Percentiles rank a stretch among this genome's conserved stretches.
phyloP scores from a whole-genome alignment of 30 jellyfish, hydroid and myxozoan genomes.

The Mastigias papua region DNA sequence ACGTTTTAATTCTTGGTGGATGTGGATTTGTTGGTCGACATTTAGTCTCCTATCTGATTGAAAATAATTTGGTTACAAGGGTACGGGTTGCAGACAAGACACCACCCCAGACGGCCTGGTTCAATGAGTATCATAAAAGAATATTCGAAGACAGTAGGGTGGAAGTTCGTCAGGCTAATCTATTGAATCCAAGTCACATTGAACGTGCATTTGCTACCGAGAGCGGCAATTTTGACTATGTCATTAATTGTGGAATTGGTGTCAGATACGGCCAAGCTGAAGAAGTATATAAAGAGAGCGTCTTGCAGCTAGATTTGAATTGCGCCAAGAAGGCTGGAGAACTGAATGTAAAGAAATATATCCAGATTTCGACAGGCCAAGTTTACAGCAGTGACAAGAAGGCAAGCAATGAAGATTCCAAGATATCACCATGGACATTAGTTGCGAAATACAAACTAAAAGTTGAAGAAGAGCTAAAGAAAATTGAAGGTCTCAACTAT shows the following conservation, averaged over 20 bases:
- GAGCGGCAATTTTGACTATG: conserved; percentile 79
- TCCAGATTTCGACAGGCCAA: conserved; percentile 92
- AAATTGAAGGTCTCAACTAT: conserved; percentile 82
- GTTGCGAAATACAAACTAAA: conserved; percentile 81
- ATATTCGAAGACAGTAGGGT: conserved; percentile 84
- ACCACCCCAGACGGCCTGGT: conserved; percentile 98
- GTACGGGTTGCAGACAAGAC: conserved; percentile 93
- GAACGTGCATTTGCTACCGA: conserved; percentile 78
- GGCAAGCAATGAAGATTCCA: conserved; percentile 84
- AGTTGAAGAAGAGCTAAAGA: conserved; percentile 78
- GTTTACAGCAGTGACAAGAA: conserved; percentile 93
- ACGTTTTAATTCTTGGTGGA: conserved; percentile 84
- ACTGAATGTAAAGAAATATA: conserved; percentile 74
- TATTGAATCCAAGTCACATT: conserved; percentile 89
- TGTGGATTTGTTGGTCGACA: conserved; percentile 97
- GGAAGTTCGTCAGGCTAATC: conserved; percentile 89
- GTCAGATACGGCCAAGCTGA: conserved; percentile 93
- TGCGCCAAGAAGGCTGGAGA: conserved; percentile 93
- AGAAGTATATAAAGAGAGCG: conserved; percentile 90
- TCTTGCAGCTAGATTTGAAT: conserved; percentile 76
- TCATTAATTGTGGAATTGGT: conserved; percentile 90
- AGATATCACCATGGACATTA: conserved; percentile 91
- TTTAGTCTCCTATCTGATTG: conserved; percentile 79
- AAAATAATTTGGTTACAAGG: conserved; percentile 74
- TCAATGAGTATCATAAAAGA: conserved; percentile 86